Base-by-base conservation (phyloP, 2,797 vertebrate species). In the Cryptoblepharus egeriae region DNA sequence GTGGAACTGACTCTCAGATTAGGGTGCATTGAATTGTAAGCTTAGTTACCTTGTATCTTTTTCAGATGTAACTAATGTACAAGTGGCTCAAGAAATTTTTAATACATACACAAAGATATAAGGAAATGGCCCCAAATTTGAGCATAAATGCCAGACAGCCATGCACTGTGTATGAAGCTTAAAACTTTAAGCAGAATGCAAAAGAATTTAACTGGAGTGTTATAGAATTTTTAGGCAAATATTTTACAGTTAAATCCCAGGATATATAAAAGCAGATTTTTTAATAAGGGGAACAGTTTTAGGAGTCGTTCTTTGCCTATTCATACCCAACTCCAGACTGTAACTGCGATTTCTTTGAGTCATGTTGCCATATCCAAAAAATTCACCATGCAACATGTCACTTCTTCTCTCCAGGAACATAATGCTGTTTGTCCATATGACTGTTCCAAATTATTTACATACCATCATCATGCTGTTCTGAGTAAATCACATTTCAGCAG, bases 151-250 rank as follows among this genome's bases (percentile, higher is more conserved):
- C 78, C 10, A 85, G 57, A 57, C 49, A 28, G 77, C 82, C 5
- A 87, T 85, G 45, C 83, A 24, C 58, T 63, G 1, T 9, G 60
- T 8, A 77, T 80, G 12, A 87, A 71, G 26, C 86, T 88, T 70
- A 82, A 82, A 87, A 80, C 10, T 90, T 88, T 52, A 90, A 52
- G 39, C 5, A 9, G 20, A 79, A 89, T 30, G 79, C 68, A 83
- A 79, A 80, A 63, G 42, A 84, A 55, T 88, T 77, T 37, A 72
- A 39, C 85, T 90, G 13, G 79, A 42, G 65, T 6, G 11, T 0
- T 82, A 32, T 15, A 37, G 12, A n/a, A 45, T 55, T 37, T 32
- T 86, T 83, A 67, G 80, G 60, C 57, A 87, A 71, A 2, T 26
- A 45, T n/a, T 81, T 45, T 52, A 52, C 81, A 87, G 79, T 58